Conservation (phyloP, 2,797 vertebrate genomes). For the Silurus lanzhouensis region DNA sequence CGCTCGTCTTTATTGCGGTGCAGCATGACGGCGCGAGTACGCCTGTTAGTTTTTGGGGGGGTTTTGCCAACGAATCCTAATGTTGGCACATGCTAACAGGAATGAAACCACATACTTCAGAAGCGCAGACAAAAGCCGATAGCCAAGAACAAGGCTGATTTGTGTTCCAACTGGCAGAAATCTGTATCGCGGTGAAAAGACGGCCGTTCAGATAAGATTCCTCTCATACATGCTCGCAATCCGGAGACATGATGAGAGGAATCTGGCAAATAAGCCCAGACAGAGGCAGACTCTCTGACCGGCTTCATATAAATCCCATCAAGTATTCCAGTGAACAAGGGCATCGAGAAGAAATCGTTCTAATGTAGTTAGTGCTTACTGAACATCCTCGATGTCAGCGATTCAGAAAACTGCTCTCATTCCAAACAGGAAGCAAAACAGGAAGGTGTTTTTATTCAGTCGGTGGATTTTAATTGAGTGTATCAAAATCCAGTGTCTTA, state of each 20-base stretch:
- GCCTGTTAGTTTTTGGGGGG: neutral
- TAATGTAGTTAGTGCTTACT: neutral
- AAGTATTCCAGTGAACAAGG: neutral
- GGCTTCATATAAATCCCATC: slow-evolving; percentile 19
- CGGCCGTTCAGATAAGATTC: slow-evolving; percentile 51
- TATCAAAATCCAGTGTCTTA: too few relatives aligned
- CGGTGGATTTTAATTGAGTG: too few relatives aligned
- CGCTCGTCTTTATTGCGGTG: slow-evolving; percentile 40
- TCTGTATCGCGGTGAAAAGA: slow-evolving; percentile 42
- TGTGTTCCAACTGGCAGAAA: slow-evolving; percentile 53
- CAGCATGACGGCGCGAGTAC: slow-evolving; percentile 15
- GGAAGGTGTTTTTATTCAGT: neutral
- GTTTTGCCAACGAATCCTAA: neutral
- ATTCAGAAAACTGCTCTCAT: neutral
- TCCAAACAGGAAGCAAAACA: neutral
- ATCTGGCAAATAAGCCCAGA: slow-evolving; percentile 18
- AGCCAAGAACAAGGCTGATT: slow-evolving; percentile 44
- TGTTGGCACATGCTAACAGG: slow-evolving; percentile 24
- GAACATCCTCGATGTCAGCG: neutral
- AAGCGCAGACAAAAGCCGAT: slow-evolving; percentile 35
- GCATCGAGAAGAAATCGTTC: neutral
- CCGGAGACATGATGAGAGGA: slow-evolving; percentile 5
- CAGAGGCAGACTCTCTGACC: slow-evolving; percentile 9
- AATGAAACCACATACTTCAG: neutral
- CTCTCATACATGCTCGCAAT: slow-evolving; percentile 48